Evolutionary conservation across 2,888 invertebrate genomes (phyloP), one percentile per base, ranked within the genome.

Genomic region (Xanthorhoe designata): DNA sequence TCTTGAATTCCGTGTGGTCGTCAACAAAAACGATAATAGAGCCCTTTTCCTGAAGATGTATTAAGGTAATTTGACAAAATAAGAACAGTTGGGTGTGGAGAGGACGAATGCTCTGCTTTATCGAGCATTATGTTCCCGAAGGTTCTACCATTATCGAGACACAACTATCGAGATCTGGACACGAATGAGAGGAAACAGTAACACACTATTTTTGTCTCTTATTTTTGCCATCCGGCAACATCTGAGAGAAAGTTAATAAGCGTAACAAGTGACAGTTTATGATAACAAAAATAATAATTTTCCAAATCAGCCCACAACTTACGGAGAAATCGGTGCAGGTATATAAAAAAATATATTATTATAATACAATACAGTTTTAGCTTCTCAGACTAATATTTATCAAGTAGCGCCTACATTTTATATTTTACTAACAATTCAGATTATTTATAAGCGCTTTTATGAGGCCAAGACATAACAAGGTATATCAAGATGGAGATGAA

Each of bases 31-130:
- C 47, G 53, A 38, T 55, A 61, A 49, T 67, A 69, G 67, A 69
- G 65, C 56, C 50, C 67, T 63, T 65, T 67, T 61, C 61, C 52
- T 64, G 57, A 64, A 67, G 71, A 67, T 69, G 58, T 65, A 69
- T 67, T 67, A 67, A 69, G 69, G 71, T 71, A 66, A 69, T 69
- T 69, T 67, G 69, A 68, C 69, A 68, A 68, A 68, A 65, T 69
- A 68, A 55, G 69, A 69, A 71, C 67, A 66, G 64, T 71, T 71
- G 67, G 69, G 63, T 68, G 59, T 69, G 61, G 60, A 70, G 64
- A 64, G 50, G 67, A 64, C 56, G 52, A 63, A 62, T 51, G 63
- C 32, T 51, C 64, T 66, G 55, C 62, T 72, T 72, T 72, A 68
- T 70, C 66, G 56, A 56, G 62, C 64, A 64, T 66, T 70, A 64